Percentiles rank a stretch among this genome's conserved stretches.
phyloP scores from a whole-genome alignment of 1,140 invertebrate species.

The Catajapyx aquilonaris region DNA sequence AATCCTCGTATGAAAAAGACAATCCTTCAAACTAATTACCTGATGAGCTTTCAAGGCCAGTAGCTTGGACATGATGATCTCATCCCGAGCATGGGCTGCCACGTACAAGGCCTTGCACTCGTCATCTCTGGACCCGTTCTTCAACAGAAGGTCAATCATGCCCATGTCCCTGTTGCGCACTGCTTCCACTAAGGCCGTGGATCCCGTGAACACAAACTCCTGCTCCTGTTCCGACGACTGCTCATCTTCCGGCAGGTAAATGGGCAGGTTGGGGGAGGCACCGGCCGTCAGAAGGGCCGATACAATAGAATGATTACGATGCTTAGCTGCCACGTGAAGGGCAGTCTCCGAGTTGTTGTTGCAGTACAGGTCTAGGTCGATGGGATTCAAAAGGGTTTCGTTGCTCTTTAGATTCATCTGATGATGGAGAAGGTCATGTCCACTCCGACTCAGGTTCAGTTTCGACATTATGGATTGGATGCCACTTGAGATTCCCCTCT shows the following conservation, averaged over 20 bases:
- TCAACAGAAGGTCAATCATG: constrained; percentile 52
- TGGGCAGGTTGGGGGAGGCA: constrained; percentile 42
- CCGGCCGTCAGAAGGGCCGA: constrained; percentile 46
- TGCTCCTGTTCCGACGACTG: constrained; percentile 6
- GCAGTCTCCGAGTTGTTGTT: constrained; percentile 51
- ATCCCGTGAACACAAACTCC: constrained; percentile 15
- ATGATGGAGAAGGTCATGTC: neutral
- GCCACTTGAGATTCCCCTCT: constrained; percentile 56
- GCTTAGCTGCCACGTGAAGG: constrained; percentile 53
- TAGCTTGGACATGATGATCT: constrained; percentile 46
- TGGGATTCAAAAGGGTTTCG: constrained; percentile 36
- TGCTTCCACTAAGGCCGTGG: constrained; percentile 47
- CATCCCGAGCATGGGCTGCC: constrained; percentile 43
- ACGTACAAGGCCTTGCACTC: constrained; percentile 58
- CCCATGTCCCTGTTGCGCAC: constrained; percentile 32
- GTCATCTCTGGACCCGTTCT: constrained; percentile 68
- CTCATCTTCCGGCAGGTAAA: neutral
- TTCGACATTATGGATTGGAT: constrained; percentile 72
- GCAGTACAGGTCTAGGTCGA: constrained; percentile 53
- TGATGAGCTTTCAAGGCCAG: constrained; percentile 44
- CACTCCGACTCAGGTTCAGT: constrained; percentile 30
- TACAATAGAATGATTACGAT: constrained; percentile 50
- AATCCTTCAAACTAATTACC: constrained; percentile 10
- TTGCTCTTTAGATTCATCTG: too few relatives aligned
- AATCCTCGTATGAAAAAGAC: constrained; percentile 16